These are phyloP conservation scores for Seriola rivoliana DNA, from an alignment of 2,113 vertebrate genomes.

Conservation along the genomic window DNA sequence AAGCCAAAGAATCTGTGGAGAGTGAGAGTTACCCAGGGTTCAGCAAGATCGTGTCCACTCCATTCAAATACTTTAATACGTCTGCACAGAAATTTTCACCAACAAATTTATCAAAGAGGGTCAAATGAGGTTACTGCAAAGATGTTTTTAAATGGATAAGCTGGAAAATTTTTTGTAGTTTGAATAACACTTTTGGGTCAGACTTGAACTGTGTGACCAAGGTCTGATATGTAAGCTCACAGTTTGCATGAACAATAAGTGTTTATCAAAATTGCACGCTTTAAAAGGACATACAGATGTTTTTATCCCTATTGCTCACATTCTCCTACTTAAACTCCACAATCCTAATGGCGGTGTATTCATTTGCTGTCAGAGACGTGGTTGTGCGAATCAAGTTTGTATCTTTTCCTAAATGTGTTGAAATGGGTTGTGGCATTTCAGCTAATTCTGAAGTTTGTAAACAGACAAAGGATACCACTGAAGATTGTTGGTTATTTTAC, in stretches of 20 bases:
- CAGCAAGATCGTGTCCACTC: conserved; percentile 35
- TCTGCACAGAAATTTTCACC: conserved; percentile 16
- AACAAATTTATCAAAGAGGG: conserved; percentile 11
- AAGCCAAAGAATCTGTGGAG: conserved; percentile 56
- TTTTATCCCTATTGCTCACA: conserved; percentile 22
- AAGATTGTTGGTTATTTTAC: background rate
- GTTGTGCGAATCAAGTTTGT: conserved; percentile 43
- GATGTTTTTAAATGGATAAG: conserved; percentile 10
- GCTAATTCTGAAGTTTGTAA: conserved; percentile 18
- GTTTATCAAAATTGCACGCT: conserved; percentile 47
- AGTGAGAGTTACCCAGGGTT: conserved; percentile 31
- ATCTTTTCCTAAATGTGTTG: conserved; percentile 53
- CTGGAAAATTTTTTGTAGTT: conserved; percentile 10
- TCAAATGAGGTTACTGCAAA: conserved; percentile 12
- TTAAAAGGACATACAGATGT: conserved; percentile 17
- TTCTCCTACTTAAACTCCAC: background rate
- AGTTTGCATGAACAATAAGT: conserved; percentile 57
- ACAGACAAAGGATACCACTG: background rate
- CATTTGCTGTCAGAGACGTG: conserved; percentile 13
- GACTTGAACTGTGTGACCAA: conserved; percentile 24
- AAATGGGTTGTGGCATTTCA: conserved; percentile 29
- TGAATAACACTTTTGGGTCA: conserved; percentile 31
- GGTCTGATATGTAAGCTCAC: conserved; percentile 31
- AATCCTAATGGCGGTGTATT: background rate
- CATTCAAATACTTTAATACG: conserved; percentile 33